phyloP scores from a whole-genome alignment of 2,113 vertebrate species.

The Heloderma charlesbogerti region DNA sequence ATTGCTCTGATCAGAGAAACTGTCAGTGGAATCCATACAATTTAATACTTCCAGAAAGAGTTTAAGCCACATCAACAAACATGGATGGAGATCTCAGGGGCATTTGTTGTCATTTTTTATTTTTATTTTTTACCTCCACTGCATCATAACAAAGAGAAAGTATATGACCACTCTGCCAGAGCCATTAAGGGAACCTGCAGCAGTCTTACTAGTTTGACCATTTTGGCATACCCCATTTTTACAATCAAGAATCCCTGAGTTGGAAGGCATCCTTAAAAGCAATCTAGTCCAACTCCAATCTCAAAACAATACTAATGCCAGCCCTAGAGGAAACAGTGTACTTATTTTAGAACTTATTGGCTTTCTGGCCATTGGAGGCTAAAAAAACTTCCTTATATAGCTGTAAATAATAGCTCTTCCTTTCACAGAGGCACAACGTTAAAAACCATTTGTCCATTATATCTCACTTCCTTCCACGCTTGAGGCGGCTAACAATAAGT shows the following conservation, averaged over 20 bases:
- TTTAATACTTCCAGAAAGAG: conserved; percentile 56
- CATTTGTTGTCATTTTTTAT: neutral
- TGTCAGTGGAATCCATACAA: conserved; percentile 22
- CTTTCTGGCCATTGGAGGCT: no score
- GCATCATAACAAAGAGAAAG: neutral
- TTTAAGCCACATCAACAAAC: neutral
- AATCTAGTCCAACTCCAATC: neutral
- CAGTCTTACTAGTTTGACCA: neutral
- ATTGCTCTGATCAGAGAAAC: conserved; percentile 46
- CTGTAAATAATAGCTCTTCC: neutral
- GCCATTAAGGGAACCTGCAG: neutral
- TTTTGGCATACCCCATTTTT: neutral
- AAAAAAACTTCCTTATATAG: neutral
- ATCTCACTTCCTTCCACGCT: neutral
- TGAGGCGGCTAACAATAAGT: neutral
- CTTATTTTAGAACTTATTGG: neutral
- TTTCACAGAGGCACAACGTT: no score
- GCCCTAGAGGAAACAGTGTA: neutral
- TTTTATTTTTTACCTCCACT: neutral
- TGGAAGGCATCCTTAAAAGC: neutral
- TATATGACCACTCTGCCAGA: neutral
- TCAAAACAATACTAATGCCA: neutral
- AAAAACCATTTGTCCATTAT: neutral
- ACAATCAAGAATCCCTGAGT: neutral
- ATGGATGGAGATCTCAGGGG: neutral